Conservation (phyloP, 2,888 invertebrate genomes). For the Sisyra terminalis region DNA sequence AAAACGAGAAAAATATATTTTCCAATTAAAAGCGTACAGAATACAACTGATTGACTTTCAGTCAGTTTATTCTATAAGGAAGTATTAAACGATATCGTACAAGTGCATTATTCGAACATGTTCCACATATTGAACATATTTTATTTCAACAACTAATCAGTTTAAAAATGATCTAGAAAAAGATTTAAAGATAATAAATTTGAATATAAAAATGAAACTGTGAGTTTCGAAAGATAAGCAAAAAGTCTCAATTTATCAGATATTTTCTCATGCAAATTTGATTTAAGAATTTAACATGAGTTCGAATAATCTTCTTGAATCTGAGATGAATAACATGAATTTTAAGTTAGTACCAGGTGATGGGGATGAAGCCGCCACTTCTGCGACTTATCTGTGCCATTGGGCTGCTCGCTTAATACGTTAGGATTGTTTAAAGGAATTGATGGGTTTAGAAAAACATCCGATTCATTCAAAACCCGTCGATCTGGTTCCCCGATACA, state of each 20-base stretch:
- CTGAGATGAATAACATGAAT: background rate
- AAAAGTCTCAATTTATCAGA: too few relatives aligned
- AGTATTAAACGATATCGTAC: too few relatives aligned
- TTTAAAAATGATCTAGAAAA: too few relatives aligned
- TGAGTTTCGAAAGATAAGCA: too few relatives aligned
- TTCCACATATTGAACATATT: too few relatives aligned
- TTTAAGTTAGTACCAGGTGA: constrained; percentile 7
- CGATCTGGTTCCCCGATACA: constrained; percentile 2
- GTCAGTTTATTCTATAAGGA: too few relatives aligned
- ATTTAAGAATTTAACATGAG: too few relatives aligned
- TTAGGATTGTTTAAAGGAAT: constrained; percentile 1
- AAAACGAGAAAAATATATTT: background rate
- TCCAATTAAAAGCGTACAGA: too few relatives aligned
- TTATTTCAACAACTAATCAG: too few relatives aligned
- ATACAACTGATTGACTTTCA: too few relatives aligned
- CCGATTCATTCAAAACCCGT: background rate
- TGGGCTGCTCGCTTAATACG: constrained; percentile 4
- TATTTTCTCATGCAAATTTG: too few relatives aligned
- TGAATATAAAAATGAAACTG: background rate
- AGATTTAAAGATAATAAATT: background rate
- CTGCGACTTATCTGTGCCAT: constrained; percentile 1
- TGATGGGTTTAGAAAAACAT: background rate
- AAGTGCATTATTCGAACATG: too few relatives aligned
- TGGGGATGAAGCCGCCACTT: constrained; percentile 3
- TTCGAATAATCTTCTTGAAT: background rate